These are phyloP conservation scores for Norana najaformis DNA, from an alignment of 2,888 invertebrate species.

Conservation along the genomic window DNA sequence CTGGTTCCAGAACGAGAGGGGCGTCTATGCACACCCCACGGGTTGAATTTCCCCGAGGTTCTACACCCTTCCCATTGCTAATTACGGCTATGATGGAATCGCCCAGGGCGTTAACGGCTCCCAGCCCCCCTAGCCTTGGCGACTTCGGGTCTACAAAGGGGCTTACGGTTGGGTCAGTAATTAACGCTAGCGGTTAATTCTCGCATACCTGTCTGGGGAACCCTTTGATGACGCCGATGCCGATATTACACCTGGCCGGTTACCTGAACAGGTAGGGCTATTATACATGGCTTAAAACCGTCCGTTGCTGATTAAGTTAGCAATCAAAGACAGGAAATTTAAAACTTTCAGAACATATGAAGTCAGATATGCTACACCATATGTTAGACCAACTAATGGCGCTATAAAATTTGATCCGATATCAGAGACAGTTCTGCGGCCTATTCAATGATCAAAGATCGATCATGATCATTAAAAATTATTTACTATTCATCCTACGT, in stretches of 20 bases:
- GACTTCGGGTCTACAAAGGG: not conserved
- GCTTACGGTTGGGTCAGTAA: not conserved
- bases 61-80: not conserved
- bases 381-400: too few relatives aligned
- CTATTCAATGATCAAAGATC: not conserved
- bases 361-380: too few relatives aligned
- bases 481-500: too few relatives aligned
- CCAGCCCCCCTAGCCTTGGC: not conserved
- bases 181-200: not conserved
- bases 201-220: not conserved
- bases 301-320: not conserved
- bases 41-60: not conserved
- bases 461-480: not conserved
- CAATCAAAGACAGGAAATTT: not conserved
- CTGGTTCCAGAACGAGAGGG: not conserved
- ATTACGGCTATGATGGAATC: not conserved
- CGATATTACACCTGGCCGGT: not conserved
- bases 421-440: not conserved
- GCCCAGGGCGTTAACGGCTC: constrained; percentile 1
- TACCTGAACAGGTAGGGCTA: not conserved
- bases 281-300: not conserved
- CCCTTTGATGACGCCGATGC: not conserved
- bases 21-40: not conserved
- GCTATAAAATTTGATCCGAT: not conserved
- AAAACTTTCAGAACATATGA: not conserved